These are phyloP conservation scores for Cephalotes varians DNA, from an alignment of 2,888 invertebrate species.

Conservation along the genomic window DNA sequence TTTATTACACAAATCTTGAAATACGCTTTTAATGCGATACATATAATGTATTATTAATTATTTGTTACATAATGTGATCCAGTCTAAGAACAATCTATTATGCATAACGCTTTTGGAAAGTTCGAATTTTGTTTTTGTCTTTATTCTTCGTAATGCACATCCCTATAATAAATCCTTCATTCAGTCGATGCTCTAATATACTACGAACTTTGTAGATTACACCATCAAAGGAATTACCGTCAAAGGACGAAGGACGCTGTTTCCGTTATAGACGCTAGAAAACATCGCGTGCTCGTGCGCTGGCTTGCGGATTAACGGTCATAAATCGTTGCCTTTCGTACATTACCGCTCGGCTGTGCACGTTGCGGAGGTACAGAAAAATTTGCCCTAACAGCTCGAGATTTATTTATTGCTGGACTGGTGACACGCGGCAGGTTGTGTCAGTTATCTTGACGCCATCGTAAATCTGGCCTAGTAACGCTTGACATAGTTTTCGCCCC, in stretches of 20 bases:
- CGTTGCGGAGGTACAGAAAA: slow-evolving; percentile 58
- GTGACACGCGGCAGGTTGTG: slow-evolving; percentile 52
- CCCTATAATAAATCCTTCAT: slow-evolving; percentile 39
- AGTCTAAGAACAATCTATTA: slow-evolving; percentile 8
- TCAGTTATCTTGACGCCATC: slow-evolving; percentile 67
- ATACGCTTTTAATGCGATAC: background rate
- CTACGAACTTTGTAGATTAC: slow-evolving; percentile 39
- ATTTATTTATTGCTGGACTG: slow-evolving; percentile 67
- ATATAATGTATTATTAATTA: background rate
- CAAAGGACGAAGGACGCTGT: slow-evolving; percentile 30
- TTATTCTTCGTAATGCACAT: slow-evolving; percentile 7
- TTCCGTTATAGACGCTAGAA: slow-evolving; percentile 7
- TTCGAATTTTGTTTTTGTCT: slow-evolving; percentile 8
- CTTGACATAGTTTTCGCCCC: slow-evolving; percentile 55
- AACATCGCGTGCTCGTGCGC: background rate
- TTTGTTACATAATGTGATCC: background rate
- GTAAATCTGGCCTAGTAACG: slow-evolving; percentile 65
- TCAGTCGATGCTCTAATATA: slow-evolving; percentile 24
- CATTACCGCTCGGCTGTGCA: slow-evolving; percentile 20
- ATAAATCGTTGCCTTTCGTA: slow-evolving; percentile 43
- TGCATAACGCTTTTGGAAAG: background rate
- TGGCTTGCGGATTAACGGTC: slow-evolving; percentile 22
- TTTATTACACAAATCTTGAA: background rate
- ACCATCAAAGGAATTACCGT: slow-evolving; percentile 35
- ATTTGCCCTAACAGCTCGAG: slow-evolving; percentile 57